Evolutionary conservation across 2,888 invertebrate genomes (phyloP).

Genomic region (Limnephilus lunatus): DNA sequence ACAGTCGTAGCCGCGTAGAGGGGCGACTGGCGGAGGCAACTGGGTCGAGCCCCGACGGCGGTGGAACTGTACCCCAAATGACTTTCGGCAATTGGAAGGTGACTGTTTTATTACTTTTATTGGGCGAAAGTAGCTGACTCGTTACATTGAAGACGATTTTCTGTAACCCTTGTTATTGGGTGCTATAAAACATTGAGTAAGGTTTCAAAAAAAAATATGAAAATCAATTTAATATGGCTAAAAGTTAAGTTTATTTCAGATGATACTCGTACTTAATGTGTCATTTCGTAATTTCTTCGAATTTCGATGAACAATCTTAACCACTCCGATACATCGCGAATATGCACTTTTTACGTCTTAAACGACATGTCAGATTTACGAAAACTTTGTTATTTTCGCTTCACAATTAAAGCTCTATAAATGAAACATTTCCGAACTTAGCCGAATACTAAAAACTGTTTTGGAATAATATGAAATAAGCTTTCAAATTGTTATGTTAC

Average conservation of each 20-base stretch:
- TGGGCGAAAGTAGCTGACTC: not conserved
- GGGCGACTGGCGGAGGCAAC: not conserved
- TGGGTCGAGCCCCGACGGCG: conserved; percentile 48
- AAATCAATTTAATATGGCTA: not conserved
- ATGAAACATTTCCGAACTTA: too few relatives aligned
- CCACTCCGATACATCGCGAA: too few relatives aligned
- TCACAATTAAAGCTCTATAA: too few relatives aligned
- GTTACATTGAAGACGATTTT: not conserved
- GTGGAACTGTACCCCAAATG: conserved; percentile 18
- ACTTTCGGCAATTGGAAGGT: conserved; percentile 27
- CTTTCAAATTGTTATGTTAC: too few relatives aligned
- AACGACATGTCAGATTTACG: too few relatives aligned
- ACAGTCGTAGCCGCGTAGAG: conserved; percentile 12
- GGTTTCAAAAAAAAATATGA: not conserved
- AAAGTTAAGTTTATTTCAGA: not conserved
- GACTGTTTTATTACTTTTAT: not conserved
- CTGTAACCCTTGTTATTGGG: conserved; percentile 29
- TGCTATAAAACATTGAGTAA: not conserved
- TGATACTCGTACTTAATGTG: too few relatives aligned
- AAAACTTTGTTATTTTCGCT: too few relatives aligned
- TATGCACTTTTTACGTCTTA: too few relatives aligned
- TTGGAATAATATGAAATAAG: too few relatives aligned
- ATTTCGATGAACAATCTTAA: too few relatives aligned
- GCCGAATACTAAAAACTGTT: too few relatives aligned
- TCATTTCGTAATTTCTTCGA: too few relatives aligned